Base-by-base conservation (phyloP, 2,113 vertebrate genomes). In the Zosterops lateralis region DNA sequence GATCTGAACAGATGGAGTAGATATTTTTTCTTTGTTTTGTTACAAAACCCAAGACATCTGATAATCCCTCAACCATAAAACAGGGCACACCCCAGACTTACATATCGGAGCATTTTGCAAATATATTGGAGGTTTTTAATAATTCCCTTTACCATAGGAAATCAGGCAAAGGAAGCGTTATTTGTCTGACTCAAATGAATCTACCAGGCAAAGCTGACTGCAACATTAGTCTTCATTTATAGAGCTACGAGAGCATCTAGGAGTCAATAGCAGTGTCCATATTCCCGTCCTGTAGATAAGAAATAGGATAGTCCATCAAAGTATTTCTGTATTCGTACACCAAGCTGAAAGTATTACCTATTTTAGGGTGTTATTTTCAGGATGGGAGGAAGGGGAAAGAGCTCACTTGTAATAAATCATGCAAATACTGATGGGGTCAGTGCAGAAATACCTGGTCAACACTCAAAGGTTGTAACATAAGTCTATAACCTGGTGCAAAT, bases 41-140 rank as follows among this genome's bases (percentile, higher is more conserved):
- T 38, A 38, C 38, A 38, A 38, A 38, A 38, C 38, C 38, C 38
- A 38, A 38, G 38, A 38, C 38, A 38, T 38, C 38, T 38, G 10
- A 5, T 42, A 47, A 67, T 56, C 24, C 36, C 20, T 9, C 28
- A 26, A 32, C 5, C 10, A 10, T 7, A 17, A 54, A 73, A 7
- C 2, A 3, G 28, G 77, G 36, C 4, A 18, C 0, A 1, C 9
- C 51, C 53, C 45, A 11, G 16, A 12, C 0, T 3, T 13, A 10
- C 0, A 2, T 19, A 42, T 66, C 0, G 0, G 12, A 77, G 58
- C 13, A 6, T 14, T 87, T 57, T 44, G 50, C 31, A 72, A 53
- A 58, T 60, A 10, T 7, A 5, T 34, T 7, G 21, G 26, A 10
- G 1, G 13, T 17, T 57, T 80, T 54, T 2, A 42, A 45, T 87